phyloP scores from a whole-genome alignment of 2,888 invertebrate genomes.

The Athalia rosae region DNA sequence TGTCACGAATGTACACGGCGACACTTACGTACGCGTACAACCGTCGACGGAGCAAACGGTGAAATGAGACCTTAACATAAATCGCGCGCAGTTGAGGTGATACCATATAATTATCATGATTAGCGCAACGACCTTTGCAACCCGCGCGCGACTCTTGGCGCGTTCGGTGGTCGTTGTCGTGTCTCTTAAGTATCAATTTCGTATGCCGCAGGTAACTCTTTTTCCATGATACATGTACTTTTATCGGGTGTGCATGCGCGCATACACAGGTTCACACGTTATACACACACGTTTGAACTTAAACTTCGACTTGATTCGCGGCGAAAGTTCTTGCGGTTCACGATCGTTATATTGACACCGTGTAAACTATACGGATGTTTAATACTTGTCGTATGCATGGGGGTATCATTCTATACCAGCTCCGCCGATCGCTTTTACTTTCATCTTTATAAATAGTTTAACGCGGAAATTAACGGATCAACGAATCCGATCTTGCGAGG shows the following conservation, averaged over 20 bases:
- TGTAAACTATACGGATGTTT: slow-evolving; percentile 3
- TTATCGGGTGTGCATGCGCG: background rate
- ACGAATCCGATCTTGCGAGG: no score
- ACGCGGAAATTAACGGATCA: no score
- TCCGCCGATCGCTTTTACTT: slow-evolving; percentile 28
- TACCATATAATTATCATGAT: slow-evolving; percentile 22
- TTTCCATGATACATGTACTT: no score
- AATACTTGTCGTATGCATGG: no score
- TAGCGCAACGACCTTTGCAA: slow-evolving; percentile 19
- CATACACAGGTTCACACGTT: background rate
- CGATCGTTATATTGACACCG: background rate
- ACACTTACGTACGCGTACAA: background rate
- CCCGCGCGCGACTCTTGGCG: background rate
- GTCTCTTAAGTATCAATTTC: background rate
- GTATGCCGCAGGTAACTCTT: background rate
- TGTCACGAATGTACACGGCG: background rate
- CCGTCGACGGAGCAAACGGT: slow-evolving; percentile 11
- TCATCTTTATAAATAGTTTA: background rate
- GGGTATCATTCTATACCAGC: no score
- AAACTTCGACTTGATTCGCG: slow-evolving; percentile 32
- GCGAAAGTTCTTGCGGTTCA: slow-evolving; percentile 31
- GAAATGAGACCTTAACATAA: slow-evolving; percentile 9
- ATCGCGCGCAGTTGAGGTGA: background rate
- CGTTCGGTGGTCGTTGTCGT: slow-evolving; percentile 5
- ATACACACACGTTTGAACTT: slow-evolving; percentile 11